phyloP scores from a whole-genome alignment of 2,113 vertebrate genomes.

The Hyaena hyaena region DNA sequence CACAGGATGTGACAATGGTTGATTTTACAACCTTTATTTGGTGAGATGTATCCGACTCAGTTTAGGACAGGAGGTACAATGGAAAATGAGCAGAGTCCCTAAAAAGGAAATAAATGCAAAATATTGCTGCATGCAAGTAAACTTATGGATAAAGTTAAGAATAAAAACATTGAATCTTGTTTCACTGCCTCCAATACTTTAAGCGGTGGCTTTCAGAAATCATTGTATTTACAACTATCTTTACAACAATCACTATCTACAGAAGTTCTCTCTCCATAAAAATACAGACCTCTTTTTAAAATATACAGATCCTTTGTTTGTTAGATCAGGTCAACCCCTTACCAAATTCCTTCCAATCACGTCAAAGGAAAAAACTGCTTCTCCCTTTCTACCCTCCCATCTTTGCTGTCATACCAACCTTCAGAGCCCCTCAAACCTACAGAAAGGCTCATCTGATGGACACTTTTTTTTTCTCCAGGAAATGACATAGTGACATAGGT shows the following conservation, averaged over 20 bases:
- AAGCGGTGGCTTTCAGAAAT: slow-evolving; percentile 38
- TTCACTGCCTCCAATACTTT: background rate
- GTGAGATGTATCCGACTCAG: background rate
- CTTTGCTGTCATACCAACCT: slow-evolving; percentile 49
- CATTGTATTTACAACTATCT: slow-evolving; percentile 5
- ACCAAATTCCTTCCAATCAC: slow-evolving; percentile 78
- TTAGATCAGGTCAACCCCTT: slow-evolving; percentile 60
- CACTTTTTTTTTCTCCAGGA: slow-evolving; percentile 86
- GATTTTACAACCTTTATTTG: background rate
- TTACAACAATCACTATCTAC: slow-evolving; percentile 59
- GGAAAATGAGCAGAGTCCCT: slow-evolving; percentile 20
- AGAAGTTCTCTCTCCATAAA: slow-evolving; percentile 48
- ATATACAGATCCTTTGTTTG: slow-evolving; percentile 59
- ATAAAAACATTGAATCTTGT: background rate
- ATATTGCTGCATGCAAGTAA: slow-evolving; percentile 67
- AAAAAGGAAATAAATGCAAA: slow-evolving; percentile 55
- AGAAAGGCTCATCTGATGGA: slow-evolving; percentile 89
- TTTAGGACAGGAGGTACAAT: background rate
- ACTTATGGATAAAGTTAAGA: slow-evolving; percentile 54
- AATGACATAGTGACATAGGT: slow-evolving; percentile 94
- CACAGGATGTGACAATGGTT: background rate
- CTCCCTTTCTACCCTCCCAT: slow-evolving; percentile 44
- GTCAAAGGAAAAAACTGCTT: slow-evolving; percentile 72
- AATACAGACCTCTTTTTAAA: slow-evolving; percentile 49
- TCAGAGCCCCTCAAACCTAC: slow-evolving; percentile 67